Conservation (phyloP, 2,888 invertebrate species). For the Sepioteuthis lessoniana region DNA sequence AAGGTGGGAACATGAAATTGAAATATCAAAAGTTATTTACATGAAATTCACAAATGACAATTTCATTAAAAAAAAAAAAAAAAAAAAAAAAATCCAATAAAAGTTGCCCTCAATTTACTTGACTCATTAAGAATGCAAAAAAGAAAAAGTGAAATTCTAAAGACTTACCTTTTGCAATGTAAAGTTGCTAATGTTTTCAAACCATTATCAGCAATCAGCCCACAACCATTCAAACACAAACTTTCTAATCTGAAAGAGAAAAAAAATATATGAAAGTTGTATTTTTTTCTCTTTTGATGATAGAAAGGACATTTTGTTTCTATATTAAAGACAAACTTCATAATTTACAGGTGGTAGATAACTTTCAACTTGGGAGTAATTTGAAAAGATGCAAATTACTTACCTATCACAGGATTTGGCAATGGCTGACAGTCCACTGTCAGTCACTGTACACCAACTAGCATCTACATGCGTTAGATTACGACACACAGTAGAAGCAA, state of each 20-base stretch:
- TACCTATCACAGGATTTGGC: conserved; percentile 64
- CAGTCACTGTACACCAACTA: conserved; percentile 72
- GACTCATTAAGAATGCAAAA: not conserved
- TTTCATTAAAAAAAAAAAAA: not conserved
- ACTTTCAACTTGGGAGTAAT: not conserved
- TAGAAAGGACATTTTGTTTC: no score
- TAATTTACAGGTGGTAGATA: no score
- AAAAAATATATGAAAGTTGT: not conserved
- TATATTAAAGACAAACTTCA: no score
- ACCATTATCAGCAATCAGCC: conserved; percentile 68
- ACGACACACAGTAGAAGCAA: conserved; percentile 70
- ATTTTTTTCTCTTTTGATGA: no score
- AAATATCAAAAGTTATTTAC: no score
- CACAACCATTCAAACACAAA: conserved; percentile 73
- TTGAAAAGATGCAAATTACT: conserved; percentile 5
- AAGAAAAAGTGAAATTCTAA: not conserved
- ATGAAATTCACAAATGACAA: no score
- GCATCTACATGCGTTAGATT: conserved; percentile 70
- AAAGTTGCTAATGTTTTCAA: conserved; percentile 67
- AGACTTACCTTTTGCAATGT: conserved; percentile 67
- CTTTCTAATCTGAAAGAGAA: conserved; percentile 65
- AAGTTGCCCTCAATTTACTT: no score
- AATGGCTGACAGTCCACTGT: conserved; percentile 67
- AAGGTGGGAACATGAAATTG: not conserved
- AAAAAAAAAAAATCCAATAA: no score